Conservation (phyloP, 2,797 vertebrate species). For the Otolemur crassicaudatus region DNA sequence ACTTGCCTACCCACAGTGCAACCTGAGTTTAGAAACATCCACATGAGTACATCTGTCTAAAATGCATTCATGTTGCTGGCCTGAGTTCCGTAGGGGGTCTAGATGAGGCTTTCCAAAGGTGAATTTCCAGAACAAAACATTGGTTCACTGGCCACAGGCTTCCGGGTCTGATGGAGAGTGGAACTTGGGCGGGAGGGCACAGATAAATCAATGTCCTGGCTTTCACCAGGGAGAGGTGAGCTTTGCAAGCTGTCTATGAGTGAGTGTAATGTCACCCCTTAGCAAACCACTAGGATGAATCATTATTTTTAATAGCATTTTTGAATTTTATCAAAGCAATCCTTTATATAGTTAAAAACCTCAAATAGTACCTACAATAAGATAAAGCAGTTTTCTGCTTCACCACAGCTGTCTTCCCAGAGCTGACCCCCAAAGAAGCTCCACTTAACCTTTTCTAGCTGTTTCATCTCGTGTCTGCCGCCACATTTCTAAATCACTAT, state of each 20-base stretch:
- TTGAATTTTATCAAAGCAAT: conserved; percentile 53
- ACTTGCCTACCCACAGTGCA: background rate
- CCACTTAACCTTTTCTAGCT: background rate
- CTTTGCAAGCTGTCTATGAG: background rate
- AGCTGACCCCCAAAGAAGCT: background rate
- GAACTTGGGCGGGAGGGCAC: background rate
- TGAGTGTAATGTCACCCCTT: conserved; percentile 25
- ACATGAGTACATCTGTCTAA: background rate
- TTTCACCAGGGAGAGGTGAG: background rate
- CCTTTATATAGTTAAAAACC: conserved; percentile 31
- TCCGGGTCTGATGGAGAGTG: background rate
- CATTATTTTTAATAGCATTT: background rate
- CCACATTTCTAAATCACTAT: background rate
- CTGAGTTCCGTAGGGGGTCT: background rate
- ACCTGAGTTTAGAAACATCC: background rate
- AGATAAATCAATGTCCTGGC: background rate
- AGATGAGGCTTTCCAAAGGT: background rate
- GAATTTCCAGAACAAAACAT: background rate
- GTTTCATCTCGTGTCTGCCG: background rate
- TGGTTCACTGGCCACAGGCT: background rate
- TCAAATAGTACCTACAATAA: background rate
- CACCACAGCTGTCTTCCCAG: background rate
- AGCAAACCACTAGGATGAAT: background rate
- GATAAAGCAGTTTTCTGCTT: background rate
- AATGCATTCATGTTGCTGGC: background rate